Percentiles rank a stretch among this genome's conserved stretches.
Conservation (phyloP, 2,888 invertebrate genomes). For the Junonia oenone region DNA sequence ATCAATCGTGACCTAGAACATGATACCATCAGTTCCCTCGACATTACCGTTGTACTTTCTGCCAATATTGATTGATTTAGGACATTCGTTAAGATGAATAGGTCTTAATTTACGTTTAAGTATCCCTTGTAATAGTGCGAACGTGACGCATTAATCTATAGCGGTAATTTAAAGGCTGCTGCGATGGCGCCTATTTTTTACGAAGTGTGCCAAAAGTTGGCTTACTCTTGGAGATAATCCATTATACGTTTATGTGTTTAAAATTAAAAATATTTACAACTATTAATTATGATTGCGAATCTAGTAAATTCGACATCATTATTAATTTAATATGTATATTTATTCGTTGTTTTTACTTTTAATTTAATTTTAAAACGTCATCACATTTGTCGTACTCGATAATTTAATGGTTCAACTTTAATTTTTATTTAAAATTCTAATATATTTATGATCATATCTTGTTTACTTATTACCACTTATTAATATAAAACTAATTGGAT, state of each 20-base stretch:
- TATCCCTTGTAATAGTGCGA: background rate
- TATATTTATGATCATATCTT: background rate
- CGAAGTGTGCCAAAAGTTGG: too few relatives aligned
- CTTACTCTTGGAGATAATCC: background rate
- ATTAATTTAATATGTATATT: background rate
- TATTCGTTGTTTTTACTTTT: background rate
- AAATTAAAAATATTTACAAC: background rate
- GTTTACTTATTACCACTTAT: background rate
- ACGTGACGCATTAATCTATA: conserved; percentile 12
- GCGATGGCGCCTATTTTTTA: too few relatives aligned
- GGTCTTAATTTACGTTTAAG: conserved; percentile 18
- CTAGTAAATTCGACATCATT: background rate
- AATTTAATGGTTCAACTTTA: background rate
- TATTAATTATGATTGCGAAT: background rate
- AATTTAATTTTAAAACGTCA: background rate
- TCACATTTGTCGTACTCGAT: background rate
- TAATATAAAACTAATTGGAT: background rate
- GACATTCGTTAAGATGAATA: conserved; percentile 26
- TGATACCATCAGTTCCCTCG: conserved; percentile 5
- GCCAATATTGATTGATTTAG: conserved; percentile 27
- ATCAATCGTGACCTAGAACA: conserved; percentile 11
- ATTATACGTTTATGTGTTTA: background rate
- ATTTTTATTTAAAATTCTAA: background rate
- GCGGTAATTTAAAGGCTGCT: conserved; percentile 12
- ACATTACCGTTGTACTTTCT: conserved; percentile 27